A percentile compares a stretch with the other conserved stretches of the same genome.
phyloP scores from a whole-genome alignment of 2,113 vertebrate species.

The Hirundichthys speculiger region DNA sequence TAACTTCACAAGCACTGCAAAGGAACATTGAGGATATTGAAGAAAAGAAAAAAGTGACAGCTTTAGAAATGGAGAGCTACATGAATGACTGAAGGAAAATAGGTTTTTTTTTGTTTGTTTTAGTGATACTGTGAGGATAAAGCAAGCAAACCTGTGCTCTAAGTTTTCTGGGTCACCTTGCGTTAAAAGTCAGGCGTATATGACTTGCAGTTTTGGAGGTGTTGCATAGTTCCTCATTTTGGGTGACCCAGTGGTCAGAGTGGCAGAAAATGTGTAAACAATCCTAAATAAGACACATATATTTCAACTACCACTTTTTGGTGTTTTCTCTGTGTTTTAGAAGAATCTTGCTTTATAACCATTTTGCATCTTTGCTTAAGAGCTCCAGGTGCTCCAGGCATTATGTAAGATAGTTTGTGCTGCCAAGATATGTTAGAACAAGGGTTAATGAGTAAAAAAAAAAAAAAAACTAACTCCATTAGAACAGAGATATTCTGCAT shows the following conservation, averaged over 20 bases:
- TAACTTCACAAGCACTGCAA: conserved; percentile 31
- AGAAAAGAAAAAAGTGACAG: conserved; percentile 19
- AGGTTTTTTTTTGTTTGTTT: background rate
- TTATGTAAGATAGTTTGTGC: conserved; percentile 1
- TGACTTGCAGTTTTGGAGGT: conserved; percentile 22
- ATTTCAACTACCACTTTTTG: background rate
- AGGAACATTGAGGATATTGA: conserved; percentile 25
- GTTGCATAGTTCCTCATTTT: conserved; percentile 21
- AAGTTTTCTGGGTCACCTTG: conserved; percentile 21
- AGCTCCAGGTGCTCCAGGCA: background rate
- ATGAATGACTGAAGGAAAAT: conserved; percentile 14
- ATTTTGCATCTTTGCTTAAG: conserved; percentile 7
- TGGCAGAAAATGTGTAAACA: conserved; percentile 28
- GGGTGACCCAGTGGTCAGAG: conserved; percentile 11
- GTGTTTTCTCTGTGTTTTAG: background rate
- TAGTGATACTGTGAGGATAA: conserved; percentile 16
- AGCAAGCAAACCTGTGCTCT: conserved; percentile 4
- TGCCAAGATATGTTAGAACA: background rate
- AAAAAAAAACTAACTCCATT: no score
- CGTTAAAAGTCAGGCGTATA: background rate
- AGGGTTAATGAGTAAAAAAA: no score
- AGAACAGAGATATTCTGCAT: no score
- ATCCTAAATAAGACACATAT: background rate
- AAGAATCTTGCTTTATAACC: background rate
- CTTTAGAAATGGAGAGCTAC: conserved; percentile 2